Percentiles rank a stretch among this genome's conserved stretches.
These are phyloP conservation scores for Bradypodion ventrale DNA, from an alignment of 2,797 vertebrate genomes.

Conservation along the genomic window DNA sequence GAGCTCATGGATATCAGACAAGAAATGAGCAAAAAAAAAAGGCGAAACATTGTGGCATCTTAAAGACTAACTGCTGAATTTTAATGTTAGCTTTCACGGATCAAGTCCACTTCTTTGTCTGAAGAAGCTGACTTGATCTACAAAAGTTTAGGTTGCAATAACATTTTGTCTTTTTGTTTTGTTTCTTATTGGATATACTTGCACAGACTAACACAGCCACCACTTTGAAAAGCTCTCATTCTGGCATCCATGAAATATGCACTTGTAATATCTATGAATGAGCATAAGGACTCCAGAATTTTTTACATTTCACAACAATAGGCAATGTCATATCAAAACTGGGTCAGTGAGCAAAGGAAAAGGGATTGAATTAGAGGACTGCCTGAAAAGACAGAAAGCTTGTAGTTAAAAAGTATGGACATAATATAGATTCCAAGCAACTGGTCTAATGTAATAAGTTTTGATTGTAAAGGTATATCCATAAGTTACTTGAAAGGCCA, in stretches of 20 bases:
- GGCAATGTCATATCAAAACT: constrained; percentile 5
- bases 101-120: no score
- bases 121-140: no score
- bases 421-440: background rate
- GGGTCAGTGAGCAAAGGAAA: constrained; percentile 1
- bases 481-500: background rate
- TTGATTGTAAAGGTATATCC: background rate
- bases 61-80: no score
- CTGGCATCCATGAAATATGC: background rate
- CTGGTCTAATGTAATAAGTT: background rate
- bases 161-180: no score
- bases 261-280: constrained; percentile 3
- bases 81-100: no score
- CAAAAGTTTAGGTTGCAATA: no score
- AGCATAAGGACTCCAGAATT: background rate
- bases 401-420: background rate
- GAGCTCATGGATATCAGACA: background rate
- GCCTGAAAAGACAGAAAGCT: background rate
- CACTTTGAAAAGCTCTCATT: no score
- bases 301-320: background rate
- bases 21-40: no score
- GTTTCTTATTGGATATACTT: no score
- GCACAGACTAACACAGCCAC: no score
- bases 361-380: background rate
- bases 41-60: no score